phyloP scores from a whole-genome alignment of 2,113 vertebrate genomes.

The Enhydra lutris region DNA sequence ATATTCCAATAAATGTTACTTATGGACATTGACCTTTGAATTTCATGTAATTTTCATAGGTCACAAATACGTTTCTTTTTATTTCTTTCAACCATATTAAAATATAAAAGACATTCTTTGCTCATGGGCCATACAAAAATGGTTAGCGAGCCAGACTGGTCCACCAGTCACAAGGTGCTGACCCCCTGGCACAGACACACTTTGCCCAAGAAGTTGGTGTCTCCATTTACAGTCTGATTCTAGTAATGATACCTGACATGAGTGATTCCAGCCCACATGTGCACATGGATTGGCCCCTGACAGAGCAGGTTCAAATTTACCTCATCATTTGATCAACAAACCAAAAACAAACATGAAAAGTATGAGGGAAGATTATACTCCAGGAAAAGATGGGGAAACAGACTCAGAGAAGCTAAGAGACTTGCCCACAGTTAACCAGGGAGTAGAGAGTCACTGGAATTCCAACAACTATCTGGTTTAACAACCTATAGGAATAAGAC shows the following conservation, averaged over 20 bases:
- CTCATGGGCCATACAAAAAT: not conserved
- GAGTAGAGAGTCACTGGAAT: not conserved
- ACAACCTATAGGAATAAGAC: not conserved
- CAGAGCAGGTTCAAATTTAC: not conserved
- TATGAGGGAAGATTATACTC: not conserved
- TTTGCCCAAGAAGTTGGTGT: not conserved
- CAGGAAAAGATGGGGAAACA: not conserved
- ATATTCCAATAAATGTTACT: not conserved
- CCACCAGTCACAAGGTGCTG: not conserved
- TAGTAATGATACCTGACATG: not conserved
- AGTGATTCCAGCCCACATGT: rapidly evolving
- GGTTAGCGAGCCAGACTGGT: not conserved
- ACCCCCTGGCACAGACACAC: not conserved
- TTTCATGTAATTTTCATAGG: not conserved
- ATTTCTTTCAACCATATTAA: not conserved
- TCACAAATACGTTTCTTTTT: not conserved
- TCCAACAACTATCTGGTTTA: not conserved
- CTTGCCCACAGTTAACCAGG: not conserved
- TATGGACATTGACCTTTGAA: not conserved
- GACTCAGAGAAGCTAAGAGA: not conserved
- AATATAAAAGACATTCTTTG: not conserved
- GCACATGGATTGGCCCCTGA: rapidly evolving
- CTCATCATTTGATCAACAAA: not conserved
- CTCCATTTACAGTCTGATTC: not conserved
- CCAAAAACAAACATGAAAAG: not conserved